These are phyloP conservation scores for Datnioides undecimradiatus DNA, from an alignment of 2,113 vertebrate genomes.

Conservation along the genomic window DNA sequence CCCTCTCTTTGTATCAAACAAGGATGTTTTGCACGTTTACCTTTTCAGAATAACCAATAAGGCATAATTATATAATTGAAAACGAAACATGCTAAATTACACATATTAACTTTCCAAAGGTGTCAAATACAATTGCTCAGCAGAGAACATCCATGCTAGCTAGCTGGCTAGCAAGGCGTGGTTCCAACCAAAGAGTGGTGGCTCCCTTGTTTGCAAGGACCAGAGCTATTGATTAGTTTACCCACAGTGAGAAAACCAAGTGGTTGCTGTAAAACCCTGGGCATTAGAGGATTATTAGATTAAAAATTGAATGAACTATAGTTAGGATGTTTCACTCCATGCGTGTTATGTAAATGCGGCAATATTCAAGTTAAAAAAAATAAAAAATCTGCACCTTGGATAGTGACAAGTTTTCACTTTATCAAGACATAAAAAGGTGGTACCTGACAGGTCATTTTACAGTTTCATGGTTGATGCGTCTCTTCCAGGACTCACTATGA, in stretches of 20 bases:
- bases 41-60: too few relatives aligned
- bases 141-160: too few relatives aligned
- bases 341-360: not conserved
- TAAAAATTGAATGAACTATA: too few relatives aligned
- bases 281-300: not conserved
- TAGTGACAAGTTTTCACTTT: not conserved
- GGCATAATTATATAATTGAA: too few relatives aligned
- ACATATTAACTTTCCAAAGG: too few relatives aligned
- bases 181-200: not conserved
- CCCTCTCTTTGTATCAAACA: not conserved
- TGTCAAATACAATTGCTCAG: too few relatives aligned
- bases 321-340: not conserved
- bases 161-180: accelerated
- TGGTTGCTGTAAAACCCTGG: not conserved
- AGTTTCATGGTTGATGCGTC: not conserved
- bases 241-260: too few relatives aligned
- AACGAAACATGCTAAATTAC: too few relatives aligned
- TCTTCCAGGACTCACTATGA: not conserved
- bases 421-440: not conserved
- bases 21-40: not conserved
- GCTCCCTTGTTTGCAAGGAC: not conserved
- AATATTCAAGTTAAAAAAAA: not conserved
- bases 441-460: not conserved
- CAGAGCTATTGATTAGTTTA: not conserved
- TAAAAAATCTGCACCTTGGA: not conserved